A percentile compares a stretch with the other conserved stretches of the same genome.
Conservation (phyloP, 2,113 vertebrate species). For the Limanda limanda region DNA sequence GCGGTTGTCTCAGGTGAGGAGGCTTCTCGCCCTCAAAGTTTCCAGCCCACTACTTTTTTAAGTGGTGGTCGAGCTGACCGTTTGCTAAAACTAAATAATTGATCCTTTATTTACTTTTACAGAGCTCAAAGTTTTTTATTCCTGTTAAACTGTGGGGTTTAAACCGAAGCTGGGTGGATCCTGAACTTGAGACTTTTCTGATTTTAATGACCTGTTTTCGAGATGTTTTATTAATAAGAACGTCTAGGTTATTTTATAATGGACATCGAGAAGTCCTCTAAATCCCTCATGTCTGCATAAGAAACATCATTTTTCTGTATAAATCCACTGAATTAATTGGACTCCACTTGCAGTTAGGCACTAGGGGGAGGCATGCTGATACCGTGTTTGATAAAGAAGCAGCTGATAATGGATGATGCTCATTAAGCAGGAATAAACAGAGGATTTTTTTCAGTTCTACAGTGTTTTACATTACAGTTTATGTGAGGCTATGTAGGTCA, state of each 20-base stretch:
- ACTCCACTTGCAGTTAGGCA: constrained; percentile 43
- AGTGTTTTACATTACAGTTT: neutral
- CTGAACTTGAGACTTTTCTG: neutral
- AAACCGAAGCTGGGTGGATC: neutral
- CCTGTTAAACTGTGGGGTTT: neutral
- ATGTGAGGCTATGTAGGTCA: constrained; percentile 27
- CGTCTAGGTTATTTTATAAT: neutral
- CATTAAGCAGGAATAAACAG: neutral
- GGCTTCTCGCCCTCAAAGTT: constrained; percentile 37
- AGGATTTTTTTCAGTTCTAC: neutral
- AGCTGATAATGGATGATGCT: constrained; percentile 51
- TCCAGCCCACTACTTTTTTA: constrained; percentile 26
- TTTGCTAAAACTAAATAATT: constrained; percentile 1
- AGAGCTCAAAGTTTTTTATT: neutral
- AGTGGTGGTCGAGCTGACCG: neutral
- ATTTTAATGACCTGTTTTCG: neutral
- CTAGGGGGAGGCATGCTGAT: constrained; percentile 66
- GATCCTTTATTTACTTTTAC: constrained; percentile 8
- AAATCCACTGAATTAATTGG: neutral
- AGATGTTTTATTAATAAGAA: neutral
- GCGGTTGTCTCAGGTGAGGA: constrained; percentile 89
- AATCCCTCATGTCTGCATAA: neutral
- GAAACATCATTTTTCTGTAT: neutral
- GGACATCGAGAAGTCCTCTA: neutral
- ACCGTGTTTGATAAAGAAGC: constrained; percentile 44